Percentiles rank a stretch among this genome's conserved stretches.
phyloP scores from a whole-genome alignment of 2,888 invertebrate species.

The Barypeithes pellucidus region DNA sequence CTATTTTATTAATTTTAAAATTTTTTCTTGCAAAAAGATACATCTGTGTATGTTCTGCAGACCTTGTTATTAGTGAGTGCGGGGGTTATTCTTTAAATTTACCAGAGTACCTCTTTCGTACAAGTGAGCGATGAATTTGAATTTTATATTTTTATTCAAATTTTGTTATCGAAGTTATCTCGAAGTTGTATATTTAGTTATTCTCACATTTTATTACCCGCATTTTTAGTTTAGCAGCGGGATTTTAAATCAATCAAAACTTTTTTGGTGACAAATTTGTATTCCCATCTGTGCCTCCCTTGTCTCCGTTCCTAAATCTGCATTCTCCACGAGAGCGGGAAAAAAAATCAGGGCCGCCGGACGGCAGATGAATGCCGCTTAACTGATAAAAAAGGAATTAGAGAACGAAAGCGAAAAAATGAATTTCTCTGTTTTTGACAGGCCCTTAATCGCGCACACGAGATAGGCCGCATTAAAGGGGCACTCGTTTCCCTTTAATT shows the following conservation, averaged over 20 bases:
- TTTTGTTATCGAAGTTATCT: not conserved
- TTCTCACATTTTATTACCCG: constrained; percentile 5
- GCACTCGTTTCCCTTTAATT: constrained; percentile 69
- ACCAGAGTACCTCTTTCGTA: too few species aligned
- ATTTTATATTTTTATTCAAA: too few species aligned
- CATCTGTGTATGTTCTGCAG: too few species aligned
- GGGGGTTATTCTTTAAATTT: too few species aligned
- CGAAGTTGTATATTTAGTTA: not conserved
- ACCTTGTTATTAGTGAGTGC: too few species aligned
- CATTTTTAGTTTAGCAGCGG: constrained; percentile 14
- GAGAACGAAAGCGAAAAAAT: constrained; percentile 72
- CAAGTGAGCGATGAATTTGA: too few species aligned
- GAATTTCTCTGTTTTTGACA: constrained; percentile 73
- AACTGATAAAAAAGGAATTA: constrained; percentile 73
- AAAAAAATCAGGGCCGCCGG: constrained; percentile 55
- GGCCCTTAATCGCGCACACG: constrained; percentile 71
- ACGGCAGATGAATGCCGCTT: constrained; percentile 70
- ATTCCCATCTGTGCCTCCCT: constrained; percentile 30
- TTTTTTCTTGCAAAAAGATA: too few species aligned
- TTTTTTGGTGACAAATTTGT: constrained; percentile 37
- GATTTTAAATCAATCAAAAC: constrained; percentile 42
- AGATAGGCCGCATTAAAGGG: constrained; percentile 69
- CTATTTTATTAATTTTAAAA: too few species aligned
- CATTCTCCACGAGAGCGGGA: constrained; percentile 42
- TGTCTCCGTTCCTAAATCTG: constrained; percentile 34